phyloP scores from a whole-genome alignment of 1,140 invertebrate genomes.

The Steinernema khuongi region DNA sequence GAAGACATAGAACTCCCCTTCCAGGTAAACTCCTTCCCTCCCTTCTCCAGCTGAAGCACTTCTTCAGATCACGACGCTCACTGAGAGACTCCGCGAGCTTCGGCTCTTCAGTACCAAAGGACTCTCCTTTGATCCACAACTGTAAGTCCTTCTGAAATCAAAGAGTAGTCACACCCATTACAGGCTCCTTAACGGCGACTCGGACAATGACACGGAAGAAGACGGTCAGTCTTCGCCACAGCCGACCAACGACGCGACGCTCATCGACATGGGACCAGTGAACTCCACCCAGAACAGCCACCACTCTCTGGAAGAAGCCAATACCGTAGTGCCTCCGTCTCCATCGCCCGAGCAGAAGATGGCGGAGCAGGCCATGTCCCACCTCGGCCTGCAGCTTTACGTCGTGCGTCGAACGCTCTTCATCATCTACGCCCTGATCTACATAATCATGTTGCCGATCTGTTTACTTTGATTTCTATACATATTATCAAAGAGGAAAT shows the following conservation, averaged over 20 bases:
- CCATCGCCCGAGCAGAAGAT: background rate
- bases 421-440: slow-evolving; percentile 24
- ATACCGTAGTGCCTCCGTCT: background rate
- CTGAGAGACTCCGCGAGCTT: slow-evolving; percentile 19
- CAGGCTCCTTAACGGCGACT: background rate
- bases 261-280: slow-evolving; percentile 10
- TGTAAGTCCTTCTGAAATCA: slow-evolving; percentile 26
- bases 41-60: background rate
- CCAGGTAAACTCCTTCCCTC: slow-evolving; percentile 20
- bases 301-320: background rate
- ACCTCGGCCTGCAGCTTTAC: slow-evolving; percentile 20
- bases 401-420: slow-evolving; percentile 20
- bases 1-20: slow-evolving; percentile 29
- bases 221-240: slow-evolving; percentile 8
- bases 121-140: slow-evolving; percentile 44
- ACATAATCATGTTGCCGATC: slow-evolving; percentile 7
- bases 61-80: slow-evolving; percentile 33
- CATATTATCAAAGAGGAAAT: background rate
- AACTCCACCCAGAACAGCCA: background rate
- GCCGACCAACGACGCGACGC: slow-evolving; percentile 15
- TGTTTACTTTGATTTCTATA: background rate
- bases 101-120: slow-evolving; percentile 31
- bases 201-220: background rate
- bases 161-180: background rate
- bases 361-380: background rate